These are phyloP conservation scores for Nemopilema nomurai DNA, from an alignment of 30 jellyfish, hydroid and myxozoan genomes.

Conservation along the genomic window DNA sequence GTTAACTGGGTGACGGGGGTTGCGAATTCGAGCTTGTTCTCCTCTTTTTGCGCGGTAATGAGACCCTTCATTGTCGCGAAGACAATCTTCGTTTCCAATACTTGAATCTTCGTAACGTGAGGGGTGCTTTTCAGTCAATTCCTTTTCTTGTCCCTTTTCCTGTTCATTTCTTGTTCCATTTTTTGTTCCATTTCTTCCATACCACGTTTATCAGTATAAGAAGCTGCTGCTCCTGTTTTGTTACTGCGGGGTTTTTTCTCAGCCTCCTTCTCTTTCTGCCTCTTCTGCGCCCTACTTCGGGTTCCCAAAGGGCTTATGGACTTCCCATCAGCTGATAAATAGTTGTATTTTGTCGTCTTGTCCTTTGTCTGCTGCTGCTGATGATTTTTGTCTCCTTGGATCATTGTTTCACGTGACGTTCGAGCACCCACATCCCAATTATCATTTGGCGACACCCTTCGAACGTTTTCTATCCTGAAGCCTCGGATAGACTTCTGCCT, in stretches of 20 bases:
- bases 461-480: neutral
- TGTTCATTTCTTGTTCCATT: neutral
- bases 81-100: neutral
- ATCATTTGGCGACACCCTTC: neutral
- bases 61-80: neutral
- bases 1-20: too few species aligned
- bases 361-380: neutral
- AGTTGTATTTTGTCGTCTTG: neutral
- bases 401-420: neutral
- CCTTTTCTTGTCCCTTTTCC: neutral
- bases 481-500: conserved; percentile 26
- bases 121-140: neutral
- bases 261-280: neutral
- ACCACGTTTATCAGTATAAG: too few species aligned
- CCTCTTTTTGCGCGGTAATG: neutral
- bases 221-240: too few species aligned
- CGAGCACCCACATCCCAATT: neutral
- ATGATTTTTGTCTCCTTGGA: neutral
- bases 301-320: neutral
- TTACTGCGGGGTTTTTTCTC: neutral
- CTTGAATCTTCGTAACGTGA: neutral
- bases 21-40: neutral
- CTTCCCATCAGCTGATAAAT: neutral
- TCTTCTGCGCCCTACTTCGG: neutral
- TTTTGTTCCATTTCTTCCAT: too few species aligned